Base-by-base conservation (phyloP, 2,113 vertebrate genomes). In the Rhadina sibilatrix region DNA sequence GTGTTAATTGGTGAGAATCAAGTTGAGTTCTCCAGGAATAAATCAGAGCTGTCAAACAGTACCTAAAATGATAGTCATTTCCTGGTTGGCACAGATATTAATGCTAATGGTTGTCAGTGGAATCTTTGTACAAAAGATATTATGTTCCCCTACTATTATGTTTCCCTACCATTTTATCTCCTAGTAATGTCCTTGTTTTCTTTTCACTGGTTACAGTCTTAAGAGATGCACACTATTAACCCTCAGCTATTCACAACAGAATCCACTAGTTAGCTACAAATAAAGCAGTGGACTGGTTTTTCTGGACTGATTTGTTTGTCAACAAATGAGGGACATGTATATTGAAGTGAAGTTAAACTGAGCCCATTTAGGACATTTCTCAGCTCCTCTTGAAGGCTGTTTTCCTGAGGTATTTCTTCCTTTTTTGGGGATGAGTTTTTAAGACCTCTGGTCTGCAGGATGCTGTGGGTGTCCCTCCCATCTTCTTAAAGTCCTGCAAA, bases 31-130 rank as follows among this genome's bases (percentile, higher is more conserved):
- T 95, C 42, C 47, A 65, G 66, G 87, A 96, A 95, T 93, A 95
- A 94, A 96, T 96, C 78, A 90, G 84, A 74, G 59, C 87, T 96
- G 95, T 93, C 96, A 97, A 95, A 95, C 38, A 93, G 74, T 72
- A 93, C 93, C 90, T 91, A 47, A 94, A 94, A 96, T 91, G 84
- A 91, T 94, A 93, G 78, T 95, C 1, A 91, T 95, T 97, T 97
- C 82, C 89, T 95, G 94, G 70, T 94, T 95, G 91, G 87, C 71
- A 80, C 50, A 93, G 82, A 96, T 96, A 91, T 94, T 87, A 95
- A 82, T 91, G 83, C 69, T 95, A 89, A 94, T 93, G 75, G 54
- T 77, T 93, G 78, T 95, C 87, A 77, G 38, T 63, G 50, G 70
- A 91, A 90, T 88, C 75, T 80, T 90, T 94, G 33, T 77, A 91